These are phyloP conservation scores for Hemichromis elongatus DNA, from an alignment of 2,113 vertebrate genomes.

Conservation along the genomic window DNA sequence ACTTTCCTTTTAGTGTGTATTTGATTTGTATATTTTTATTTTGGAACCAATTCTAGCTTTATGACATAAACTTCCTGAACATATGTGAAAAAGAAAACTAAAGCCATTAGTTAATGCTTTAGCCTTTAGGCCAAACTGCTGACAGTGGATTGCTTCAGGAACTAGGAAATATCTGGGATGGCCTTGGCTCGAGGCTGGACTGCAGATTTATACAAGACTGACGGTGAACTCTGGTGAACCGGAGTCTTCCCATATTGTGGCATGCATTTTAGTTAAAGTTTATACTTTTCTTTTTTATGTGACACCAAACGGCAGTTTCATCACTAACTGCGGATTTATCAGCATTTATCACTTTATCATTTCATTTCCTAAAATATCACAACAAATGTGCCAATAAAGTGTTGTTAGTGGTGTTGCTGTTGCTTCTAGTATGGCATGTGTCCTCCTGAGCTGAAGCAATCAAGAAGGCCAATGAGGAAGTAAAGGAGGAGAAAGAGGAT, in stretches of 20 bases:
- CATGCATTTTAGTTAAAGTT: neutral
- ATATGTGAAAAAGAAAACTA: neutral
- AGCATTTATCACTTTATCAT: neutral
- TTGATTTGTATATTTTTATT: constrained; percentile 30
- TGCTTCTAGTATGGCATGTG: neutral
- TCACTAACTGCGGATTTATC: neutral
- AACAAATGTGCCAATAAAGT: neutral
- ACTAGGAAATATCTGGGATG: constrained; percentile 34
- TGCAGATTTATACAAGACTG: neutral
- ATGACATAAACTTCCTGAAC: constrained; percentile 4
- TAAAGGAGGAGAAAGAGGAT: neutral
- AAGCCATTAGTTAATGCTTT: neutral
- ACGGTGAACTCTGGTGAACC: neutral
- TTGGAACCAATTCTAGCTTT: neutral
- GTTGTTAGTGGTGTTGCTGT: neutral
- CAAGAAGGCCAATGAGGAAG: neutral
- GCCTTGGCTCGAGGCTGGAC: neutral
- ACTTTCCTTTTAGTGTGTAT: constrained; percentile 6
- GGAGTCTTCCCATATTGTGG: neutral
- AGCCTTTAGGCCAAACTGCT: constrained; percentile 11
- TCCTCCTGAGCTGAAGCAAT: neutral
- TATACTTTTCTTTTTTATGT: neutral
- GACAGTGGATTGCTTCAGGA: constrained; percentile 13
- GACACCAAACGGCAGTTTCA: neutral
- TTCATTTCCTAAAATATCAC: neutral